phyloP scores from a whole-genome alignment of 2,888 invertebrate species.

The Orthosia cruda region DNA sequence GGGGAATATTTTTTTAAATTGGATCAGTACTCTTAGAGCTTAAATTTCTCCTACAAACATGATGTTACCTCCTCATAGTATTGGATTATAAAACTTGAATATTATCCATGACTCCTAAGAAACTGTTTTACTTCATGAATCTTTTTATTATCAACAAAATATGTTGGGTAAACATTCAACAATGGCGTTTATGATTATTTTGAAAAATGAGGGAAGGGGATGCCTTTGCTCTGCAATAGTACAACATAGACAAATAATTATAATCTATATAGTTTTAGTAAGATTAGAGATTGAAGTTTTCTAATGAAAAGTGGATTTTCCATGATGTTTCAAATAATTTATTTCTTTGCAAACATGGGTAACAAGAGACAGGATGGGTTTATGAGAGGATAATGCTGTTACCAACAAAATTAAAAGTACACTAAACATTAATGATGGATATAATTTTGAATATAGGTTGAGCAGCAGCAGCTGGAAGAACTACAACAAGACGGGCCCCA shows the following conservation, averaged over 20 bases:
- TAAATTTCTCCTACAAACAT: no score
- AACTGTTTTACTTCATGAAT: background rate
- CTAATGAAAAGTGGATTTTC: background rate
- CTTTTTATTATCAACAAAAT: background rate
- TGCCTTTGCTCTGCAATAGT: no score
- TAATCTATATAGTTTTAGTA: background rate
- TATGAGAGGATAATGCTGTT: background rate
- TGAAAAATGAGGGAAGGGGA: no score
- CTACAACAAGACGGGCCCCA: constrained; percentile 89
- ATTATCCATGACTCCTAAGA: background rate
- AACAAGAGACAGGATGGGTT: background rate
- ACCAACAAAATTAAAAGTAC: no score
- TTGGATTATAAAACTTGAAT: background rate
- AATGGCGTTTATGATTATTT: background rate
- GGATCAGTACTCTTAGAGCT: no score
- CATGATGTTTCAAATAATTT: background rate
- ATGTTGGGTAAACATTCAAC: background rate
- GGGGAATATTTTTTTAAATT: background rate
- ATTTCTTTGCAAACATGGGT: background rate
- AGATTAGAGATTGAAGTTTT: background rate
- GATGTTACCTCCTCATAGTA: no score
- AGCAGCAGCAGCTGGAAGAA: constrained; percentile 86
- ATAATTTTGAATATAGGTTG: constrained; percentile 4
- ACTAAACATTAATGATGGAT: no score
- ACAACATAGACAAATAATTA: background rate